Conservation (phyloP, 1,140 invertebrate genomes). For the Papilio glaucus region DNA sequence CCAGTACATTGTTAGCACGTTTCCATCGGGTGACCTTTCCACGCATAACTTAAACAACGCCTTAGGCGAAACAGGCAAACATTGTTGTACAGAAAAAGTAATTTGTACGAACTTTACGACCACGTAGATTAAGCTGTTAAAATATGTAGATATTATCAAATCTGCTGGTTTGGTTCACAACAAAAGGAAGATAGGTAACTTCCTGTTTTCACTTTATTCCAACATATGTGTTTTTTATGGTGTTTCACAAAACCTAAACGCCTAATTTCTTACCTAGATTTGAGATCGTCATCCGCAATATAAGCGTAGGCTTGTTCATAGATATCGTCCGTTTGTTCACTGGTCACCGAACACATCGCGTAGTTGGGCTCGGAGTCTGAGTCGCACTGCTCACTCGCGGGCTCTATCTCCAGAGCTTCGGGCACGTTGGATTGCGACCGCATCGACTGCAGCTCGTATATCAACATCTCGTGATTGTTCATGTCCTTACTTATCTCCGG, state of each 20-base stretch:
- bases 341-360: constrained; percentile 65
- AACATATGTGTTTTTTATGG: no score
- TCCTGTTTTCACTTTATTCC: no score
- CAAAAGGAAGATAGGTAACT: no score
- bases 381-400: constrained; percentile 62
- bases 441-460: constrained; percentile 84
- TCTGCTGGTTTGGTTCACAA: no score
- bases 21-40: constrained; percentile 4
- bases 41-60: neutral
- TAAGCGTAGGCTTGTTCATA: constrained; percentile 73
- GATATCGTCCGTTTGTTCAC: constrained; percentile 63
- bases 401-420: constrained; percentile 60
- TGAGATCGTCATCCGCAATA: constrained; percentile 75
- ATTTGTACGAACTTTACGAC: neutral
- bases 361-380: constrained; percentile 73
- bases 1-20: constrained; percentile 23
- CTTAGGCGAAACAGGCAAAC: neutral
- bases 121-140: neutral
- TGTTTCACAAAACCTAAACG: constrained; percentile 13
- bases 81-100: neutral
- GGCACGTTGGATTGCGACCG: constrained; percentile 74
- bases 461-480: constrained; percentile 85
- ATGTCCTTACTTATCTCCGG: constrained; percentile 82
- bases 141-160: no score
- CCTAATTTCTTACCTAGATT: constrained; percentile 68